A percentile compares a stretch with the other conserved stretches of the same genome.
phyloP scores from a whole-genome alignment of 1,140 invertebrate species.

The Laupala kohalensis region DNA sequence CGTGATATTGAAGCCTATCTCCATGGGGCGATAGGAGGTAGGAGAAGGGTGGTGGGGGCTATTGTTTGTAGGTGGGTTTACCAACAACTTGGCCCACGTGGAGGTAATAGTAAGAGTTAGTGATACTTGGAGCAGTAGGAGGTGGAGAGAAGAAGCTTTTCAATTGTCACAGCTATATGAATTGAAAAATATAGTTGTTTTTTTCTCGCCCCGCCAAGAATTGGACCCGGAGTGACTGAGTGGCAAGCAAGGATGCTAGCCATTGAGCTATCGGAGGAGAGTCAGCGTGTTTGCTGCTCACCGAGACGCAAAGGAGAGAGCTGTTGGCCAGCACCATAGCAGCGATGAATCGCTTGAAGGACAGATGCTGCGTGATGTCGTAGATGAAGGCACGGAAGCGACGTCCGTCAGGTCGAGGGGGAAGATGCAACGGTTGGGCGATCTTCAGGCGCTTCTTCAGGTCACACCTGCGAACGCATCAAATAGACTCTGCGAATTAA shows the following conservation, averaged over 20 bases:
- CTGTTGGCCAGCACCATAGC: constrained; percentile 86
- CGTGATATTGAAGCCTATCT: too few species aligned
- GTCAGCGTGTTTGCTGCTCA: constrained; percentile 38
- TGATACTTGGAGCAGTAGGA: too few species aligned
- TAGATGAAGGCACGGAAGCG: constrained; percentile 89
- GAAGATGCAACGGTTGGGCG: constrained; percentile 94
- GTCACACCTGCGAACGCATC: constrained; percentile 60
- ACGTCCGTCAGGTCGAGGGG: constrained; percentile 85
- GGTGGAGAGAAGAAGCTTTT: too few species aligned
- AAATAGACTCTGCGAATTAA: too few species aligned
- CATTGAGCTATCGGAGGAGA: neutral
- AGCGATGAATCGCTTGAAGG: constrained; percentile 90
- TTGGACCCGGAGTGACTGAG: too few species aligned
- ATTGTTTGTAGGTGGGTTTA: too few species aligned
- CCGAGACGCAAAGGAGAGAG: constrained; percentile 79
- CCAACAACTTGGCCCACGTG: too few species aligned
- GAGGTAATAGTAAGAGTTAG: too few species aligned
- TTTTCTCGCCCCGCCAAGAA: too few species aligned
- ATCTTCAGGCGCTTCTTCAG: constrained; percentile 98
- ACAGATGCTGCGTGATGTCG: constrained; percentile 94
- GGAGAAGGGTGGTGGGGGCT: too few species aligned
- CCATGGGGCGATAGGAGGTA: too few species aligned
- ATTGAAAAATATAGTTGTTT: neutral
- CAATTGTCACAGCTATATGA: too few species aligned
- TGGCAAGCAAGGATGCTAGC: neutral